phyloP scores from a whole-genome alignment of 1,140 invertebrate species.

The Heterodera schachtii region DNA sequence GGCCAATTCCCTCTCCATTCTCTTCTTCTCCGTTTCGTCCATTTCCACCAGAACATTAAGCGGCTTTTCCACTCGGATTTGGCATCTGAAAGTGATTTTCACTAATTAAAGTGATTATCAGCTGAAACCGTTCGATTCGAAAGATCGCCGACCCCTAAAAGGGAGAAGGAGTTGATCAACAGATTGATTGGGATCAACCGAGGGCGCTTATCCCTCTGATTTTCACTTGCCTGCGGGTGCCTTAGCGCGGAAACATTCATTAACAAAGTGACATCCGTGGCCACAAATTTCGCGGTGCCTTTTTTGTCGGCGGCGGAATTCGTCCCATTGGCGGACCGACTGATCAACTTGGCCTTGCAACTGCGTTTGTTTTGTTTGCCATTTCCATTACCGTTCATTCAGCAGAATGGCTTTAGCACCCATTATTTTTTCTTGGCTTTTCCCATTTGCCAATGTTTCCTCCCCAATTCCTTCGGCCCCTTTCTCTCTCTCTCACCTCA shows the following conservation, averaged over 20 bases:
- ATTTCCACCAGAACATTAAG: slow-evolving; percentile 7
- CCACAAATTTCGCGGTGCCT: slow-evolving; percentile 10
- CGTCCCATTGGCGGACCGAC: not conserved
- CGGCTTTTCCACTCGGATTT: not conserved
- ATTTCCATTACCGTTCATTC: not conserved
- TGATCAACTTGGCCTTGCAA: slow-evolving; percentile 19
- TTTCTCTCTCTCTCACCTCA: no score
- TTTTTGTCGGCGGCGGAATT: not conserved
- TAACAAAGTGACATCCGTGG: not conserved
- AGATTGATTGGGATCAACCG: not conserved
- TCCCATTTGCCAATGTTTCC: no score
- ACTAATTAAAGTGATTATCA: not conserved
- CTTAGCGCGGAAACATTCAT: slow-evolving; percentile 26
- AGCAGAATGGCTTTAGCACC: not conserved
- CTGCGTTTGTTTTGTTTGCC: not conserved
- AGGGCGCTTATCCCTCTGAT: not conserved
- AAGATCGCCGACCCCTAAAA: slow-evolving; percentile 24
- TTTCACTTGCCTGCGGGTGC: slow-evolving; percentile 22
- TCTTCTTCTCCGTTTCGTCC: not conserved
- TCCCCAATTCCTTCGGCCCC: no score
- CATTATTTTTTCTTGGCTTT: not conserved
- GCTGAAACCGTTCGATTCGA: slow-evolving; percentile 12
- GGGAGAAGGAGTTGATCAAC: not conserved
- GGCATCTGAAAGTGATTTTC: slow-evolving; percentile 13
- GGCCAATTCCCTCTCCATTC: not conserved